Evolutionary conservation across 2,888 invertebrate genomes (phyloP), one percentile per base, ranked within the genome.

Genomic region (Mesoligia furuncula): DNA sequence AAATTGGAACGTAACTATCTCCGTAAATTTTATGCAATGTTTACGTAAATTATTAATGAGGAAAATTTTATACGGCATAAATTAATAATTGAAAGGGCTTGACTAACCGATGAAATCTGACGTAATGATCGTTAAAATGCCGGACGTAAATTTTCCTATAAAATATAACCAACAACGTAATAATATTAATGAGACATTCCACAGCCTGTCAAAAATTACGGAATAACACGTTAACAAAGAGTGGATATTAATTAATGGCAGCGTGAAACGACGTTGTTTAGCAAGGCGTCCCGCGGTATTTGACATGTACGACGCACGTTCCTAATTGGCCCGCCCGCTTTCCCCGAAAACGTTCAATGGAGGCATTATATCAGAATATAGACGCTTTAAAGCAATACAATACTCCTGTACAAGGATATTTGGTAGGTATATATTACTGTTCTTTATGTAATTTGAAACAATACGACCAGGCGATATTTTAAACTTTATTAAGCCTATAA

Each of bases 191-290:
- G n/a, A 13, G n/a, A 62, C 57, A 70, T 81, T 73, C 59, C 54
- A 8, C 81, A 45, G 69, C 77, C 27, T 39, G 61, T 73, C 66
- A 76, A 83, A 69, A 85, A 77, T 70, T 65, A 61, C 72, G 51
- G 24, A 77, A 51, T 54, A 84, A 80, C 76, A 64, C 59, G 71
- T 79, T 62, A 76, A 74, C 76, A 75, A 84, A 75, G 69, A 62
- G n/a, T 61, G 54, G 42, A 79, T 83, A 82, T 80, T 87, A 86
- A 87, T 88, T 85, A 80, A 85, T 82, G 62, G 77, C 82, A 76
- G 36, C 64, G 75, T 67, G 72, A 85, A 86, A 83, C 75, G 69
- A 73, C 77, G 70, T 78, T 80, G 79, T 85, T 78, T 75, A 83
- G 72, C 75, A 79, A 77, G 79, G 61, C 77, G 73, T 72, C 83